Evolutionary conservation across 1,140 invertebrate species (phyloP).

Genomic region (Euglossa dilemma): DNA sequence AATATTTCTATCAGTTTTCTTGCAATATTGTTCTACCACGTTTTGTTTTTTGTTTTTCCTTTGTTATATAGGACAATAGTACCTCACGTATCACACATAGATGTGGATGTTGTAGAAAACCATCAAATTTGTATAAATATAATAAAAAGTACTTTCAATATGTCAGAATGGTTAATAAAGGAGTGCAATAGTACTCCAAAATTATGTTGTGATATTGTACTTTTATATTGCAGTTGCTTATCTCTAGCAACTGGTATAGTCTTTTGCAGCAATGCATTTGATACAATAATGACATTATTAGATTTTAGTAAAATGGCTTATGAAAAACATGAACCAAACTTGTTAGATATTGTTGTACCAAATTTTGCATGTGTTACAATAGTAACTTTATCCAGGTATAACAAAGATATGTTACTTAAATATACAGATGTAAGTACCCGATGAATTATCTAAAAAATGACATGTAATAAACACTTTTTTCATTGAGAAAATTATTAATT

Average conservation of each 20-base stretch:
- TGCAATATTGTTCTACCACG: background rate
- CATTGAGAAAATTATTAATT: constrained; percentile 34
- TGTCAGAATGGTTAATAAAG: constrained; percentile 48
- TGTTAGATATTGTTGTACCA: constrained; percentile 54
- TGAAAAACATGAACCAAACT: constrained; percentile 54
- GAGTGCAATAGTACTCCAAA: constrained; percentile 56
- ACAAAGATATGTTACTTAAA: constrained; percentile 30
- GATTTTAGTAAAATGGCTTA: constrained; percentile 59
- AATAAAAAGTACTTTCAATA: constrained; percentile 61
- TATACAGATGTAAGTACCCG: constrained; percentile 58
- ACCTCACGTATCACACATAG: constrained; percentile 27
- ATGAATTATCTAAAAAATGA: background rate
- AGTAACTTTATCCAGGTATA: constrained; percentile 53
- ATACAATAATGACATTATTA: constrained; percentile 49
- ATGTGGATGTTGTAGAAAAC: constrained; percentile 22
- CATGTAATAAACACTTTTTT: background rate
- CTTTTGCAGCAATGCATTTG: constrained; percentile 60
- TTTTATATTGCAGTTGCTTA: constrained; percentile 61
- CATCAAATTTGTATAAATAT: constrained; percentile 48
- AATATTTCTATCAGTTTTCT: background rate
- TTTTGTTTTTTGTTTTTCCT: background rate
- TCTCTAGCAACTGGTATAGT: constrained; percentile 48
- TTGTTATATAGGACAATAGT: constrained; percentile 56
- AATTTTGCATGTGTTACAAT: constrained; percentile 56
- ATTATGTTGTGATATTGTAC: constrained; percentile 64